Evolutionary conservation across 2,797 vertebrate genomes (phyloP), one percentile per base, ranked within the genome.

Genomic region (Lindbergichthys nudifrons): DNA sequence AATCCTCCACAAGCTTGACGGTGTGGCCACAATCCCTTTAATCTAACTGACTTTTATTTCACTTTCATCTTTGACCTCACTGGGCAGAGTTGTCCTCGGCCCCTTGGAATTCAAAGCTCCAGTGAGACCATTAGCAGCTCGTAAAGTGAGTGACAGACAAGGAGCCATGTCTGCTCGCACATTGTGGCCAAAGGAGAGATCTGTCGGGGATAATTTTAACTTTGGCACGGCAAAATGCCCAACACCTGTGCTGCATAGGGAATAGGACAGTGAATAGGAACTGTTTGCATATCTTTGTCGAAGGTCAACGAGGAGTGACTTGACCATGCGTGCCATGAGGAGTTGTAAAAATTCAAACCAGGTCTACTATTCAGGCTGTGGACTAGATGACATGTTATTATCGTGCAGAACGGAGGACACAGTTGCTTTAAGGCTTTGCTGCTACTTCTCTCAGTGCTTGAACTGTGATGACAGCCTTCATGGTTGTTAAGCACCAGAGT

Each of bases 141-240:
- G 0, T 78, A 74, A 73, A 52, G 62, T 41, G 46, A 72, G 21
- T 56, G 81, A 77, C 74, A 52, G 72, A 81, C 71, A 15, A 80
- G 83, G 47, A 66, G 63, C 12, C 47, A 19, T 39, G 64, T 61
- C 80, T 70, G 71, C 19, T 21, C 43, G 58, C 46, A 59, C 45
- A 73, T 42, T 75, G 80, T 64, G 73, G 67, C 53, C 36, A 42
- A 41, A 47, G 65, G 23, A 77, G 61, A 69, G 79, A 85, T 84
- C 77, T 73, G 64, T 65, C 61, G 42, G 41, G 70, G 70, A 76
- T 89, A 87, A 89, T 63, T 92, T 89, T 85, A 90, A 82, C 80
- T 58, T 57, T 74, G 72, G 78, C 65, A 45, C 2, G 0, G 39
- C 45, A 10, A 3, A 60, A 62, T 1, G 65, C 71, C 51, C 58